Conservation (phyloP, 2,797 vertebrate species). For the Chelidonichthys spinosus region DNA sequence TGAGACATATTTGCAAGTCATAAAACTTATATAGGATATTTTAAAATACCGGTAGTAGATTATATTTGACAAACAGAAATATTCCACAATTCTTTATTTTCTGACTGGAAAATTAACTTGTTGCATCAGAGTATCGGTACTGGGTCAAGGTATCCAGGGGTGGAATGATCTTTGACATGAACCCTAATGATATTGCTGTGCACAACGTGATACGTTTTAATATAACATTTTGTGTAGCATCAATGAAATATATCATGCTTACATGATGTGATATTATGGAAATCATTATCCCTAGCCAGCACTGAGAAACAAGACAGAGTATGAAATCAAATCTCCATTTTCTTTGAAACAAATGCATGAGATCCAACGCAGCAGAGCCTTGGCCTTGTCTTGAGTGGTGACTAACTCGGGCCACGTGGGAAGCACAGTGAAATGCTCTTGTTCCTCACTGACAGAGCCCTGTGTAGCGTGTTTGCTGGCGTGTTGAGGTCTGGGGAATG, state of each 20-base stretch:
- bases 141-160: background rate
- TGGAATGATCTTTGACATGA: background rate
- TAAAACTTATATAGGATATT: no score
- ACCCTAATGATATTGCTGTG: background rate
- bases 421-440: constrained; percentile 46
- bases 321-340: constrained; percentile 43
- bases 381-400: constrained; percentile 49
- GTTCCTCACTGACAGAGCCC: constrained; percentile 45
- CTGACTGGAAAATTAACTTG: background rate
- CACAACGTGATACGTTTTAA: background rate
- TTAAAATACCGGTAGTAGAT: no score
- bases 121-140: background rate
- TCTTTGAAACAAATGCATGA: constrained; percentile 27
- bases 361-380: constrained; percentile 19
- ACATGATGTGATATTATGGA: constrained; percentile 36
- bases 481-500: constrained; percentile 37
- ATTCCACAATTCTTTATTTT: no score
- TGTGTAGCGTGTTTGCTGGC: constrained; percentile 33
- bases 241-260: constrained; percentile 19
- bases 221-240: constrained; percentile 5
- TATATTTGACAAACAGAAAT: no score
- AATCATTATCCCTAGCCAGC: constrained; percentile 22
- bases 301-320: constrained; percentile 29
- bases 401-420: constrained; percentile 42
- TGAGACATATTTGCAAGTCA: no score